phyloP scores from a whole-genome alignment of 2,888 invertebrate species.

The Noctua janthe region DNA sequence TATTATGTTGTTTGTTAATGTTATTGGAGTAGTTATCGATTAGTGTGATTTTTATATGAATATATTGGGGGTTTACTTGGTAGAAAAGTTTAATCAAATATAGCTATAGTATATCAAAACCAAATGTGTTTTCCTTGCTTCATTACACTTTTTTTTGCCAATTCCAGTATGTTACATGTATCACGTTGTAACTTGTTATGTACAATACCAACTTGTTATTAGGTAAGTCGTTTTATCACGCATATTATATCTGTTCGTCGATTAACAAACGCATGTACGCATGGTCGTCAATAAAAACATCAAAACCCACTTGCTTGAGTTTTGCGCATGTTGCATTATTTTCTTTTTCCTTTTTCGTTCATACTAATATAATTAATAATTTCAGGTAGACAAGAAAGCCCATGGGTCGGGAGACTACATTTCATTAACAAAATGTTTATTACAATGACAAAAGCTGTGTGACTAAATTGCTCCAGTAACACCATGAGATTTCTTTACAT shows the following conservation, averaged over 20 bases:
- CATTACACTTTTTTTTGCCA: constrained; percentile 58
- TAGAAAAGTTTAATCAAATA: constrained; percentile 90
- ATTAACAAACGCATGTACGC: constrained; percentile 82
- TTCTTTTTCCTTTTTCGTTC: constrained; percentile 84
- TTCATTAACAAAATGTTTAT: constrained; percentile 84
- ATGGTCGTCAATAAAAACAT: constrained; percentile 73
- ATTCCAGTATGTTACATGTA: constrained; percentile 55
- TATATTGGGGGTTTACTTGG: constrained; percentile 90
- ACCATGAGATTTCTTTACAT: constrained; percentile 75
- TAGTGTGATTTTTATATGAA: constrained; percentile 91
- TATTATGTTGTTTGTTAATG: constrained; percentile 89
- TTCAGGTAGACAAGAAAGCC: constrained; percentile 90
- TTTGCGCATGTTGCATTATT: constrained; percentile 79
- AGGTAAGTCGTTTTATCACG: constrained; percentile 80
- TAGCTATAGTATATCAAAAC: constrained; percentile 82
- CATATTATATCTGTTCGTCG: constrained; percentile 61
- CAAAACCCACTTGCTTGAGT: constrained; percentile 76
- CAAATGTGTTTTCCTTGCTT: constrained; percentile 78
- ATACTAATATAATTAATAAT: constrained; percentile 90
- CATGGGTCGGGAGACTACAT: constrained; percentile 89
- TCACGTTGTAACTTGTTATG: constrained; percentile 61
- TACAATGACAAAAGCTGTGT: constrained; percentile 79
- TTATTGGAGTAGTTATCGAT: constrained; percentile 88
- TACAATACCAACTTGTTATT: constrained; percentile 64
- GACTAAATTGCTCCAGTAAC: constrained; percentile 84